Percentiles rank a stretch among this genome's conserved stretches.
Evolutionary conservation across 2,888 invertebrate species (phyloP).

Genomic region (Cancer borealis): DNA sequence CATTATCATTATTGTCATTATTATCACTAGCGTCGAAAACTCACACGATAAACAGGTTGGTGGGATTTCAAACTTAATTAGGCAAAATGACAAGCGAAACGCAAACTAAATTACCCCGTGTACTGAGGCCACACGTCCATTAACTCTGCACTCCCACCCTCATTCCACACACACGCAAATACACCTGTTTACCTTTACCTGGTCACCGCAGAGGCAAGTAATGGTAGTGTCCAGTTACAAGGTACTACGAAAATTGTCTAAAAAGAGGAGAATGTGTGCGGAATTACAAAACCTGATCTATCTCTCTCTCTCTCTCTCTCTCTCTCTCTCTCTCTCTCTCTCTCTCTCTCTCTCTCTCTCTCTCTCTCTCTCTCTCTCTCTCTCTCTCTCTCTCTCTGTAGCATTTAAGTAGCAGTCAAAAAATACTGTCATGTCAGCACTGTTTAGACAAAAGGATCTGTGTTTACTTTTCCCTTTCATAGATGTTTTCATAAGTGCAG

Average conservation of each 20-base stretch:
- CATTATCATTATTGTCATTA: not conserved
- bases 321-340: not conserved
- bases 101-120: not conserved
- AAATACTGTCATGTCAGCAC: not conserved
- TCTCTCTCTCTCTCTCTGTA: not conserved
- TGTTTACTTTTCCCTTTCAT: not conserved
- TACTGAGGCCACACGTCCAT: not conserved
- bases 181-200: not conserved
- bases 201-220: not conserved
- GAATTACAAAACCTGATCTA: not conserved
- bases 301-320: slow-evolving; percentile 26
- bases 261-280: not conserved
- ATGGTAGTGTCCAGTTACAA: not conserved
- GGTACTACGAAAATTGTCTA: not conserved
- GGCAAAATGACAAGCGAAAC: not conserved
- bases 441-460: not conserved
- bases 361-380: slow-evolving; percentile 35
- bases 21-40: not conserved
- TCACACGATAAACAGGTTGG: not conserved
- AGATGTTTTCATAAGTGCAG: slow-evolving; percentile 2
- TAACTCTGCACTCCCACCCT: not conserved
- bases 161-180: not conserved
- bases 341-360: slow-evolving; percentile 15
- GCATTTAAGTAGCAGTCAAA: not conserved
- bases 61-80: not conserved